Evolutionary conservation across 2,888 invertebrate species (phyloP), one percentile per base, ranked within the genome.

Genomic region (Drosophila prolongata): DNA sequence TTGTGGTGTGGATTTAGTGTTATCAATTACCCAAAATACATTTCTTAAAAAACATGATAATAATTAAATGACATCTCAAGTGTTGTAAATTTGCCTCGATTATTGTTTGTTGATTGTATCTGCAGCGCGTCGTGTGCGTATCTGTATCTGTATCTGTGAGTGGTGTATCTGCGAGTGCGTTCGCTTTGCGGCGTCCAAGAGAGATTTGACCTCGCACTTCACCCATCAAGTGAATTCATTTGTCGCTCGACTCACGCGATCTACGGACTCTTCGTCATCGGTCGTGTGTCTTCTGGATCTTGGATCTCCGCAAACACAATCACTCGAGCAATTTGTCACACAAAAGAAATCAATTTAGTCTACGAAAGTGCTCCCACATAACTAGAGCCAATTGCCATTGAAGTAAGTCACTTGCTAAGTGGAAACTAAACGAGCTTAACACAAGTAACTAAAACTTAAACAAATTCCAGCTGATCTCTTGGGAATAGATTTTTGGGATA

Each of bases 141-240:
- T 54, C 53, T 49, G 62, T 59, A 68, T 60, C 50, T 68, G 46
- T 52, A 56, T 37, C 24, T 46, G 30, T 56, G 37, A 46, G 19
- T 37, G 50, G 47, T 49, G 58, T 43, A 57, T 72, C 58, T 58
- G 60, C 57, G 77, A 52, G 76, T 64, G 70, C 59, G 66, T 80
- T 75, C 54, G 69, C 72, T 64, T 75, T 80, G 87, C 87, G 87
- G 84, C 74, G 89, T 76, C 79, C 84, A 49, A 49, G 78, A 78
- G 80, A 84, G 82, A 85, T 81, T 89, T 87, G 87, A 90, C 90
- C 89, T 87, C 87, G 89, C 89, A 90, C 87, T 87, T 87, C 89
- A 90, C 90, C 90, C 90, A 85, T 80, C 80, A 89, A 90, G 89
- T 76, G 89, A 79, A 81, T 87, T 78, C 84, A 61, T 46, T 70